These are phyloP conservation scores for Synergus umbraculus DNA, from an alignment of 2,888 invertebrate genomes.

Conservation along the genomic window DNA sequence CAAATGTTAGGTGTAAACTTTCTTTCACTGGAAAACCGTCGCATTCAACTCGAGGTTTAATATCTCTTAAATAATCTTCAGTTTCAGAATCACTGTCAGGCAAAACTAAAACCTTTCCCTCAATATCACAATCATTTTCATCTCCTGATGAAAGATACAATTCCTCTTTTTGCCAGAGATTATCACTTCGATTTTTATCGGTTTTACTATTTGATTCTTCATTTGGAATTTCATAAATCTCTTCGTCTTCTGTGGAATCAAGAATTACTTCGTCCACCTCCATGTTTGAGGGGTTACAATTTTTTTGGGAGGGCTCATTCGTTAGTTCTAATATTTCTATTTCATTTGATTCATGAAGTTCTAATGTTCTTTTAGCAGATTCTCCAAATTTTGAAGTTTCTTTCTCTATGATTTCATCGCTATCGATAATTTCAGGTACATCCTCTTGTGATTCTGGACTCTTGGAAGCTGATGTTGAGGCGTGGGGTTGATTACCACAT, in stretches of 20 bases:
- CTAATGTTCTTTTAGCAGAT: background rate
- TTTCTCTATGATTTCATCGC: slow-evolving; percentile 40
- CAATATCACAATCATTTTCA: slow-evolving; percentile 59
- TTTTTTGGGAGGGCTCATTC: background rate
- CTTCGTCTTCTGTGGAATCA: slow-evolving; percentile 69
- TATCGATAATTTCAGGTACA: slow-evolving; percentile 49
- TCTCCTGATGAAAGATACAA: slow-evolving; percentile 48
- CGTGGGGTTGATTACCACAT: slow-evolving; percentile 22
- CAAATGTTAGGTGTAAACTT: slow-evolving; percentile 83
- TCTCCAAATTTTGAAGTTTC: slow-evolving; percentile 32
- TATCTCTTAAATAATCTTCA: slow-evolving; percentile 81
- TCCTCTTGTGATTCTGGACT: slow-evolving; percentile 41
- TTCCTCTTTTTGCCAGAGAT: slow-evolving; percentile 46
- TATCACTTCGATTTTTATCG: slow-evolving; percentile 56
- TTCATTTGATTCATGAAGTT: background rate
- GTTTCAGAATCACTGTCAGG: slow-evolving; percentile 84
- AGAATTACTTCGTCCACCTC: slow-evolving; percentile 61
- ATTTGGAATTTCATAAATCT: slow-evolving; percentile 62
- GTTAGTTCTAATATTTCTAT: slow-evolving; percentile 25
- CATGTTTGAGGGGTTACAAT: background rate
- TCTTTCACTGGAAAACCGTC: slow-evolving; percentile 82
- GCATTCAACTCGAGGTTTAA: slow-evolving; percentile 81
- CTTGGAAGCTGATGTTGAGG: background rate
- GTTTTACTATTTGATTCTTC: slow-evolving; percentile 46
- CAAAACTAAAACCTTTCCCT: slow-evolving; percentile 80